phyloP scores from a whole-genome alignment of 2,113 vertebrate species.

The Carettochelys insculpta region DNA sequence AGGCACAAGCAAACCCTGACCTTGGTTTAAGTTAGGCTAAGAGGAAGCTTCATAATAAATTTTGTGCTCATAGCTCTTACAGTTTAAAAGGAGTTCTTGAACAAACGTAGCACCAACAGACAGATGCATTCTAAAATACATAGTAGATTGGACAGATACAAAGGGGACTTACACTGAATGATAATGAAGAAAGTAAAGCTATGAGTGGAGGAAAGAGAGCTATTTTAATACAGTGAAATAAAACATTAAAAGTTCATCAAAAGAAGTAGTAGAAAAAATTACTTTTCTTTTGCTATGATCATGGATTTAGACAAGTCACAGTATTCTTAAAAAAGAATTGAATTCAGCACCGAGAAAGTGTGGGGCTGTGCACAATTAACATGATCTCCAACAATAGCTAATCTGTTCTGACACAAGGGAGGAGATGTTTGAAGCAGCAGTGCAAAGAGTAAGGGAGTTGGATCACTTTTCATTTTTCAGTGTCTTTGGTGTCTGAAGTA shows the following conservation, averaged over 20 bases:
- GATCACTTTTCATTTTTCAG: background rate
- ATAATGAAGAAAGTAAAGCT: background rate
- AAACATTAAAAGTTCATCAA: background rate
- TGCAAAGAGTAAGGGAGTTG: background rate
- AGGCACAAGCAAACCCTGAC: no score
- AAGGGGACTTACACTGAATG: background rate
- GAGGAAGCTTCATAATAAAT: no score
- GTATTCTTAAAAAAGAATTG: background rate
- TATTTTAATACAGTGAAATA: background rate
- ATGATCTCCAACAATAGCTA: background rate
- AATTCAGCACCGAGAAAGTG: background rate
- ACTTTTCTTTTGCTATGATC: background rate
- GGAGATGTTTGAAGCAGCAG: background rate
- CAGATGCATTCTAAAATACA: no score
- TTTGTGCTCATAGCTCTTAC: no score
- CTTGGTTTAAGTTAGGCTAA: no score
- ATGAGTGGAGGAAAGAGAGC: background rate
- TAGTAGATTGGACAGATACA: no score
- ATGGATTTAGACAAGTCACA: background rate
- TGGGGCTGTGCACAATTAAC: background rate
- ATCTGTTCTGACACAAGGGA: background rate
- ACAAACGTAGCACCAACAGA: no score
- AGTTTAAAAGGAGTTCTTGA: no score
- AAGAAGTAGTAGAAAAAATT: background rate
- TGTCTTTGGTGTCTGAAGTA: background rate